Evolutionary conservation across 2,888 invertebrate genomes (phyloP), one percentile per base, ranked within the genome.

Genomic region (Oligia strigilis): DNA sequence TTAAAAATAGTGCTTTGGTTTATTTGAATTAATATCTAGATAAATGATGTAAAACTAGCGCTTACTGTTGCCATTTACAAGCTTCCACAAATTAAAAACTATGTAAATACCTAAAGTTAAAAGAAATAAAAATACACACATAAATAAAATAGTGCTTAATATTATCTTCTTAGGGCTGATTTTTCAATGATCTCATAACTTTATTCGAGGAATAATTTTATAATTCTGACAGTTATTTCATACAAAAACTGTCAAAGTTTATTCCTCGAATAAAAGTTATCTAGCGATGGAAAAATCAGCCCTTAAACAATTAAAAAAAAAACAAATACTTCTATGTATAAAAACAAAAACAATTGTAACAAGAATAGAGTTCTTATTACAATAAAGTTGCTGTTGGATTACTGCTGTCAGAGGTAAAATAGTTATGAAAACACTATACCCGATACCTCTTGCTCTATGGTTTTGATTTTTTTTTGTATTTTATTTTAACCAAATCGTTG

Each of bases 361-460:
- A 19, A 17, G 52, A 52, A 52, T 19, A 52, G 52, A 52, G 52
- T 70, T 70, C 6, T 19, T 1, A 4, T 29, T 49, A 49, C 8
- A 19, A 13, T 70, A 70, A 19, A 19, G 13, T 49, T 29, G 19
- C 19, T 70, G 13, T 49, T 49, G 8, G 23, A 13, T 70, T 52
- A 14, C 29, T 8, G 29, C 4, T 36, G 8, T 49, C 13, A 29
- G 19, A 29, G 49, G 4, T 13, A 19, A 70, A 70, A 17, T 29
- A 29, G 29, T 4, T 8, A 6, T 19, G n/a, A 11, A n/a, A 49
- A 49, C 13, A 29, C 13, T 70, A 29, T 60, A 40, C 36, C 11
- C 49, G 19, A 71, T 66, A 62, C 86, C 70, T 76, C 76, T 14
- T 43, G 23, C 71, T 83, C 55, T 74, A 74, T 77, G 74, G 77